These are phyloP conservation scores for Patiria miniata DNA, from an alignment of 35 echinoderm and acorn worm genomes.

Conservation along the genomic window DNA sequence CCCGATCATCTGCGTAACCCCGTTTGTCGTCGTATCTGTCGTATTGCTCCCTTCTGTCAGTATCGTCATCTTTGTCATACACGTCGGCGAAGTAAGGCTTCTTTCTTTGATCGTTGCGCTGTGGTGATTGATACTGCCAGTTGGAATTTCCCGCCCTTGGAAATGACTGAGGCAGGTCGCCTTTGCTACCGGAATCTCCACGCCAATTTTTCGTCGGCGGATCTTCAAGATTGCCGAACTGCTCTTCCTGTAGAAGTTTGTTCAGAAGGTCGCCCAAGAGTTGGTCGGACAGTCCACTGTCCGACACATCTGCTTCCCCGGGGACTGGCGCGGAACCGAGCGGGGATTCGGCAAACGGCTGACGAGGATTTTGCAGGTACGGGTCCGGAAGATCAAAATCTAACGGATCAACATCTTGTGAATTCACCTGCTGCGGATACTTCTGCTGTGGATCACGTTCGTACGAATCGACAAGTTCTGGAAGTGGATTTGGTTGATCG, in stretches of 20 bases:
- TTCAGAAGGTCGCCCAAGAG: background rate
- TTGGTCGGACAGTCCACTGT: background rate
- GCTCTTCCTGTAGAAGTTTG: background rate
- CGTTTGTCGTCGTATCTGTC: background rate
- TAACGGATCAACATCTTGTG: background rate
- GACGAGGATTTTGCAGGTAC: no score
- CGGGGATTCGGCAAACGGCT: background rate
- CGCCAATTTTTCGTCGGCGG: background rate
- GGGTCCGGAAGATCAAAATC: background rate
- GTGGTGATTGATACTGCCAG: background rate
- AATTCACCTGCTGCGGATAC: background rate
- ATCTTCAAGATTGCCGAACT: background rate
- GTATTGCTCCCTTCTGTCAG: background rate
- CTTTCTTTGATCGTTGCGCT: background rate
- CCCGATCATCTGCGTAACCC: background rate
- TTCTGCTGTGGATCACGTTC: background rate
- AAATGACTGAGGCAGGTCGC: no score
- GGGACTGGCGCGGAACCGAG: background rate
- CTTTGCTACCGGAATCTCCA: background rate
- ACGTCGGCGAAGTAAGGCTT: background rate
- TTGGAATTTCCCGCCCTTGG: background rate
- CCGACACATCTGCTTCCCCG: background rate
- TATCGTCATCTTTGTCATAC: background rate
- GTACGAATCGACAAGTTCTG: background rate
- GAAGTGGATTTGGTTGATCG: background rate